These are phyloP conservation scores for Orchestes rusci DNA, from an alignment of 2,888 invertebrate genomes.

Conservation along the genomic window DNA sequence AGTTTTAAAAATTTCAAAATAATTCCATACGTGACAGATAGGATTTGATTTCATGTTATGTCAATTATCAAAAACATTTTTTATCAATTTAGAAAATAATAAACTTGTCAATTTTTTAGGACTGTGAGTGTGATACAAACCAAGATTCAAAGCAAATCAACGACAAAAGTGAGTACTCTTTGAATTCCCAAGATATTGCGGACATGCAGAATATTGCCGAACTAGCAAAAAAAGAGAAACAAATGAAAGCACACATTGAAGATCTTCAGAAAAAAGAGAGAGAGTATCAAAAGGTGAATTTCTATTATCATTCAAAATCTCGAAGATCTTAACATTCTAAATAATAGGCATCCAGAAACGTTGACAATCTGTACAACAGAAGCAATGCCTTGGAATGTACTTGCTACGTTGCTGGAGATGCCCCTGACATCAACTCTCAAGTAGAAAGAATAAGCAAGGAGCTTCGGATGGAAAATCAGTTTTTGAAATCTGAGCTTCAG, in stretches of 20 bases:
- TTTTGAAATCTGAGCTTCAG: conserved; percentile 36
- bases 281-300: conserved; percentile 15
- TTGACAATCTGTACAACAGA: conserved; percentile 5
- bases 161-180: conserved; percentile 6
- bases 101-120: no score
- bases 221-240: conserved; percentile 50
- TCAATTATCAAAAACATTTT: no score
- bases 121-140: conserved; percentile 6
- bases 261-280: conserved; percentile 42
- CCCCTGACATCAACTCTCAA: conserved; percentile 18
- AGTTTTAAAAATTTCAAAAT: no score
- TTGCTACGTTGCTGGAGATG: conserved; percentile 3
- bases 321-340: background rate
- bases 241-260: conserved; percentile 54
- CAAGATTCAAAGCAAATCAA: conserved; percentile 5
- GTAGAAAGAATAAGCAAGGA: conserved; percentile 31
- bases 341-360: conserved; percentile 11
- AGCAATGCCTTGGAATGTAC: conserved; percentile 2
- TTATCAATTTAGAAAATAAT: no score
- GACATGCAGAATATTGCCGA: conserved; percentile 46
- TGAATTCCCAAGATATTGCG: conserved; percentile 14
- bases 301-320: background rate
- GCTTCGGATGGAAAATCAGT: conserved; percentile 35
- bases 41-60: no score
- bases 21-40: no score